Percentiles rank a stretch among this genome's conserved stretches.
Conservation (phyloP, 2,888 invertebrate species). For the Seira ritae region DNA sequence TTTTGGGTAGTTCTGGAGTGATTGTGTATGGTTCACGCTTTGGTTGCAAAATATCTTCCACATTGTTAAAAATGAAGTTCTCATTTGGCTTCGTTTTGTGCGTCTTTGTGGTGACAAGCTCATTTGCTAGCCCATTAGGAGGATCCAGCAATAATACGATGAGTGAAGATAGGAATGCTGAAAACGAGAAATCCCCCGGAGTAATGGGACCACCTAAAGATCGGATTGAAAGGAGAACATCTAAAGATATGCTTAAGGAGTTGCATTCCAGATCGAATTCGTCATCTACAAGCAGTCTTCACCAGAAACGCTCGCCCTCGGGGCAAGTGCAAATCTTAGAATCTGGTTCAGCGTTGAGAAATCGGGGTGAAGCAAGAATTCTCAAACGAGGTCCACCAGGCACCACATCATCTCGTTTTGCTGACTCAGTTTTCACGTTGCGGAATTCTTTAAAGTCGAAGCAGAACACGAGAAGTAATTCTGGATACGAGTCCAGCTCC, state of each 20-base stretch:
- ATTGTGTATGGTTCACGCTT: no score
- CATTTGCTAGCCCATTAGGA: no score
- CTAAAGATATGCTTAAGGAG: slow-evolving; percentile 31
- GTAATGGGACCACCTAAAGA: no score
- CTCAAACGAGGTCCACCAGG: slow-evolving; percentile 38
- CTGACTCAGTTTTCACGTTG: slow-evolving; percentile 17
- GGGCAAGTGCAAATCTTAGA: slow-evolving; percentile 56
- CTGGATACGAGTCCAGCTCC: slow-evolving; percentile 1
- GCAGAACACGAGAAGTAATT: background rate
- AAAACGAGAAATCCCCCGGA: no score
- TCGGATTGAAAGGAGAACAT: slow-evolving; percentile 10
- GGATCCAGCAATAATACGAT: no score
- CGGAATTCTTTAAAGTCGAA: slow-evolving; percentile 17
- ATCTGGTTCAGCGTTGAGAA: slow-evolving; percentile 26
- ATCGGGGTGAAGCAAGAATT: slow-evolving; percentile 34
- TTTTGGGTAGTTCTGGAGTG: no score
- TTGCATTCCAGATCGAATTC: background rate
- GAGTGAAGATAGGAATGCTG: no score
- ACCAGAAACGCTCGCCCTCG: background rate
- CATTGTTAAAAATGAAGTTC: no score
- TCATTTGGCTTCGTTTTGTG: no score
- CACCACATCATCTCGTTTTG: background rate
- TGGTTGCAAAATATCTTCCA: no score
- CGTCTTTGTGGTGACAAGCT: no score
- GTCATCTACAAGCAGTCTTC: slow-evolving; percentile 12